phyloP scores from a whole-genome alignment of 2,888 invertebrate species.

The Epistrophe eligans region DNA sequence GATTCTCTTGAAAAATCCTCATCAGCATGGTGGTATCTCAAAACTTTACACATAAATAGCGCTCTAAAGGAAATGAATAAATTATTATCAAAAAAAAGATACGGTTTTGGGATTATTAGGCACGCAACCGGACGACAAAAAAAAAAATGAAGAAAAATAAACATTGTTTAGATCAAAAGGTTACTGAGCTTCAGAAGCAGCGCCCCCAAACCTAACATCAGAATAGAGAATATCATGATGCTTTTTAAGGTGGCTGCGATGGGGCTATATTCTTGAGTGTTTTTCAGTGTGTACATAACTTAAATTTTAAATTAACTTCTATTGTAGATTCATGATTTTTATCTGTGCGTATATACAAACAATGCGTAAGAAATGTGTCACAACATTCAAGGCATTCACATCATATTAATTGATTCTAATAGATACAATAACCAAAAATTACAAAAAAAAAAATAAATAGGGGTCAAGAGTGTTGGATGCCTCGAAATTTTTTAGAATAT shows the following conservation, averaged over 20 bases:
- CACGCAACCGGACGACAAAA: constrained; percentile 49
- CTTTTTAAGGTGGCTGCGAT: background rate
- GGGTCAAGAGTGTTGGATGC: constrained; percentile 50
- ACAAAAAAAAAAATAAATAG: background rate
- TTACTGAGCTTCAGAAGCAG: constrained; percentile 60
- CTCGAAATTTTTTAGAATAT: background rate
- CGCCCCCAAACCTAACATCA: background rate
- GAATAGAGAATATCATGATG: background rate
- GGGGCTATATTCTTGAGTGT: background rate
- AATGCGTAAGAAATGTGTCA: constrained; percentile 68
- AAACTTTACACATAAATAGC: background rate
- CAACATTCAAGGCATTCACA: constrained; percentile 49
- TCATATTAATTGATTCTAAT: constrained; percentile 70
- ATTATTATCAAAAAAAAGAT: constrained; percentile 58
- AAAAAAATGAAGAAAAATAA: constrained; percentile 29
- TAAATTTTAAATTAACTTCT: constrained; percentile 67
- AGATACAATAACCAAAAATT: constrained; percentile 40
- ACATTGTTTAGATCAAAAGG: constrained; percentile 45
- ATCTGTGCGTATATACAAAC: constrained; percentile 59
- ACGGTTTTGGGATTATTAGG: constrained; percentile 52
- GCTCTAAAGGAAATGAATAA: constrained; percentile 67
- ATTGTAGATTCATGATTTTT: constrained; percentile 63
- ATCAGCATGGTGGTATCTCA: constrained; percentile 29
- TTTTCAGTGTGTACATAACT: constrained; percentile 19
- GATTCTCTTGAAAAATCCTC: constrained; percentile 57